Percentiles rank a stretch among this genome's conserved stretches.
phyloP scores from a whole-genome alignment of 2,113 vertebrate species.

The Percina caprodes region DNA sequence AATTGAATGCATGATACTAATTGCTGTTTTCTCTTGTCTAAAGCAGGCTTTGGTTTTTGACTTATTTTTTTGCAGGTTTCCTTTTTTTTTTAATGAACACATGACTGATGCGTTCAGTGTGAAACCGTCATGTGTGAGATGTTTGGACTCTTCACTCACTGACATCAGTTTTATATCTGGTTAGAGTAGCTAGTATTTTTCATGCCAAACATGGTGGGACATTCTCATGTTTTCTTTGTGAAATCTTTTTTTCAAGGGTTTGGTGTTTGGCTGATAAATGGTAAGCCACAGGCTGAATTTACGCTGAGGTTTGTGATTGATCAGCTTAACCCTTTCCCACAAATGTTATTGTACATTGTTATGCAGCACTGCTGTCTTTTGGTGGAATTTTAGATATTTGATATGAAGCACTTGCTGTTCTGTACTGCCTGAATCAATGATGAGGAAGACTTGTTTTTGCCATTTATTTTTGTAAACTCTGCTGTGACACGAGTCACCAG shows the following conservation, averaged over 20 bases:
- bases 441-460: conserved; percentile 53
- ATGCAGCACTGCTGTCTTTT: conserved; percentile 69
- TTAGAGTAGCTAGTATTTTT: conserved; percentile 54
- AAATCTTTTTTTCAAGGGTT: conserved; percentile 51
- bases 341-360: conserved; percentile 61
- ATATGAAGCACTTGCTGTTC: conserved; percentile 82
- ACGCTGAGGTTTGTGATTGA: conserved; percentile 14
- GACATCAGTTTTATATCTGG: conserved; percentile 52
- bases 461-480: conserved; percentile 61
- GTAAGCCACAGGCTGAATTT: conserved; percentile 14
- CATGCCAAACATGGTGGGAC: conserved; percentile 34
- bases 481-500: conserved; percentile 54
- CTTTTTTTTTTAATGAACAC: conserved; percentile 9
- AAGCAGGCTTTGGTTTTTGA: conserved; percentile 54
- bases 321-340: conserved; percentile 22
- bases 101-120: conserved; percentile 44
- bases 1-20: conserved; percentile 72
- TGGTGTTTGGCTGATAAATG: conserved; percentile 18
- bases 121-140: conserved; percentile 54
- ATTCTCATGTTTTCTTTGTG: conserved; percentile 41
- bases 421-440: conserved; percentile 76
- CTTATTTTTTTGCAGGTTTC: conserved; percentile 5
- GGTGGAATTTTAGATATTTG: conserved; percentile 60
- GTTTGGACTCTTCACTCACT: conserved; percentile 45
- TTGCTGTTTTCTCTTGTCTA: conserved; percentile 52